Evolutionary conservation across 23 tunicate genomes (phyloP).

Genomic region (Clavelina lepadiformis): DNA sequence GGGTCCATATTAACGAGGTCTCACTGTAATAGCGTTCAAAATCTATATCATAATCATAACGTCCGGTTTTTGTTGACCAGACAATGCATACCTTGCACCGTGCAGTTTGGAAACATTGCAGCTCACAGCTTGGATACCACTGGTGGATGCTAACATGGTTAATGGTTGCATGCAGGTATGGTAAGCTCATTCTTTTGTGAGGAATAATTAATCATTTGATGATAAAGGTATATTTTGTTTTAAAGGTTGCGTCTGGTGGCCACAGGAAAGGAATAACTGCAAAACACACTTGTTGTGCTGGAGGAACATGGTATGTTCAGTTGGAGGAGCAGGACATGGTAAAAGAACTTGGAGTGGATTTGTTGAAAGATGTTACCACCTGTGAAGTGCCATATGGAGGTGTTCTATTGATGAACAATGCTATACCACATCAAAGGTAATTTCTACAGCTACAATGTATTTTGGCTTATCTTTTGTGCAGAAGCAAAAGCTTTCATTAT

Average conservation of each 20-base stretch:
- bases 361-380: slow-evolving; percentile 59
- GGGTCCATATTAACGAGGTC: too few species aligned
- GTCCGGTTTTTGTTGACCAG: slow-evolving; percentile 31
- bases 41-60: too few species aligned
- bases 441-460: not conserved
- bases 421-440: slow-evolving; percentile 84
- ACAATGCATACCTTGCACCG: slow-evolving; percentile 83
- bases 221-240: not conserved
- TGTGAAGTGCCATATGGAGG: slow-evolving; percentile 95
- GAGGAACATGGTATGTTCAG: slow-evolving; percentile 94
- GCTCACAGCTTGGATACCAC: slow-evolving; percentile 90
- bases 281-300: slow-evolving; percentile 84
- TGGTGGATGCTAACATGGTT: slow-evolving; percentile 56
- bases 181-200: not conserved
- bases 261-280: slow-evolving; percentile 73
- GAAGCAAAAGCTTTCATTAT: too few species aligned
- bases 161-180: slow-evolving; percentile 86
- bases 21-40: too few species aligned
- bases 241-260: slow-evolving; percentile 67
- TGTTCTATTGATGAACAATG: slow-evolving; percentile 80
- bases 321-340: slow-evolving; percentile 55
- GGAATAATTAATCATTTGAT: not conserved
- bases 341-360: slow-evolving; percentile 65
- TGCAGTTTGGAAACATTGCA: slow-evolving; percentile 51
- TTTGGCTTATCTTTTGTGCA: not conserved